phyloP scores from a whole-genome alignment of 2,113 vertebrate species.

The Phalacrocorax brasilianus region DNA sequence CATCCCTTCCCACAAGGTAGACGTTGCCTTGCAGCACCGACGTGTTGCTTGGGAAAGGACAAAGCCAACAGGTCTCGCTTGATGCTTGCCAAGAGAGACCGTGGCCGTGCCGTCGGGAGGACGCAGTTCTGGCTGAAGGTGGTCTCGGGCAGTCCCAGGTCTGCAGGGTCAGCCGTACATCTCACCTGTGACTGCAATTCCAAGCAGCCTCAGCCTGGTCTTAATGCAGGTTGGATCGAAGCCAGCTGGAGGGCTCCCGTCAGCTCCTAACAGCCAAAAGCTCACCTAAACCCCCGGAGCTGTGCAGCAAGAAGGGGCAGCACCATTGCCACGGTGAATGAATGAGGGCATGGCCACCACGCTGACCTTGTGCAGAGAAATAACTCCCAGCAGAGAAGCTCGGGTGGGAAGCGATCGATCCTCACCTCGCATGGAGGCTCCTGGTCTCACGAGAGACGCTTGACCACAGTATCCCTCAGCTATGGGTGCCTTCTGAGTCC shows the following conservation, averaged over 20 bases:
- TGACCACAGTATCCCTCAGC: neutral
- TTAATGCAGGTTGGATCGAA: neutral
- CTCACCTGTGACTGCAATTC: no score
- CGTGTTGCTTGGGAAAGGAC: neutral
- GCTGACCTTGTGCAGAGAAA: neutral
- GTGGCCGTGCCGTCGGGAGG: neutral
- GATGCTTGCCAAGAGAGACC: neutral
- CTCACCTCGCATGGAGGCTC: neutral
- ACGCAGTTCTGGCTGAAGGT: neutral
- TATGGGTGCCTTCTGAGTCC: neutral
- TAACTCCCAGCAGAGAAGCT: neutral
- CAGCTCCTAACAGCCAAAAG: neutral
- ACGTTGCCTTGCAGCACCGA: neutral
- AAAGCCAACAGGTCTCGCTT: neutral
- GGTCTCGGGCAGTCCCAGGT: neutral
- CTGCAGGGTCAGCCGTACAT: neutral
- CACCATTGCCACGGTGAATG: accelerated
- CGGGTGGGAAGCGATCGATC: neutral
- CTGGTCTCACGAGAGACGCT: neutral
- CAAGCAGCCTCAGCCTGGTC: neutral
- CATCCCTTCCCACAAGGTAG: neutral
- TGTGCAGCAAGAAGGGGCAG: neutral
- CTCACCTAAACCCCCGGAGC: neutral
- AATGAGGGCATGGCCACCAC: neutral
- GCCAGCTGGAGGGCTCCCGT: neutral